Evolutionary conservation across 2,888 invertebrate species (phyloP), one percentile per base, ranked within the genome.

Genomic region (Dryadula phaetusa): DNA sequence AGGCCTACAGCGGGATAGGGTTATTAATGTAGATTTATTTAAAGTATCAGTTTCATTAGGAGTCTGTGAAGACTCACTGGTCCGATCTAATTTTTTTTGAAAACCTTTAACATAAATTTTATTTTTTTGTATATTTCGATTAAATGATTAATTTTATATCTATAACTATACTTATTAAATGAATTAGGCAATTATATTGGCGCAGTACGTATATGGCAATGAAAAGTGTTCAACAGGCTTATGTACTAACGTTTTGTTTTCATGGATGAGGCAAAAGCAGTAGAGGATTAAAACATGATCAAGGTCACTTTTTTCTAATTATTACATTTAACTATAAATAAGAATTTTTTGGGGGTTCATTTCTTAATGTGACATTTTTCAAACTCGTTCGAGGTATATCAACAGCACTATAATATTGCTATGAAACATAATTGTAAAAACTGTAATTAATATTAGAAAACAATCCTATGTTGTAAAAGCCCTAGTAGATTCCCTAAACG

Each of bases 281-380:
- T 85, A 85, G 87, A 86, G 86, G 85, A 69, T 86, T 82, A 84
- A 84, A 84, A 84, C 82, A 88, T 90, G 88, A 88, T 85, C 88
- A 92, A 91, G 91, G 91, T 87, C 91, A 92, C 91, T 92, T 92
- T 85, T 86, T 88, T 85, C 89, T 90, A 90, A 86, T 86, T 75
- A 83, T 88, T 88, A 87, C 80, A 82, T 84, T 82, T 85, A 84
- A 81, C 84, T 79, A 82, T 85, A 87, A 88, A 86, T 83, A 84
- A 28, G 82, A 79, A 76, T 79, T 79, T n/a, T 82, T 79, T 37
- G 76, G 79, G 80, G 79, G 81, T 83, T 73, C 73, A 76, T 78
- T 79, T 77, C 78, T 79, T 54, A 53, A 67, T 71, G 56, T 53
- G 61, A 66, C 60, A 34, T 76, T 77, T 85, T 82, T 87, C 81